phyloP scores from a whole-genome alignment of 2,113 vertebrate species.

The Grammomys surdaster region DNA sequence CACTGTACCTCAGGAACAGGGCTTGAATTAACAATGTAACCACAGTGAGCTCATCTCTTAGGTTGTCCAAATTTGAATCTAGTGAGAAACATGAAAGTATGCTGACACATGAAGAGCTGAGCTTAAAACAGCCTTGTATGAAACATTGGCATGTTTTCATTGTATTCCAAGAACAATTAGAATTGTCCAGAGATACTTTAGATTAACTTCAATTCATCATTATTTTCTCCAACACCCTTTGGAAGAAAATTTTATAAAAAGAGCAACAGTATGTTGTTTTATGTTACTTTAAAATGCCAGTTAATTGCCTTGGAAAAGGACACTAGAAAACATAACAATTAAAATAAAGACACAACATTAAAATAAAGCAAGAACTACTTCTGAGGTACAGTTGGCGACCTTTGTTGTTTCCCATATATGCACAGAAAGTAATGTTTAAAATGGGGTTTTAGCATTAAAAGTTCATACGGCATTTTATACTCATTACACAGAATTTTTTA shows the following conservation, averaged over 20 bases:
- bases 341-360: conserved; percentile 69
- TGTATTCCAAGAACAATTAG: conserved; percentile 60
- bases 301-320: conserved; percentile 48
- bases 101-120: conserved; percentile 48
- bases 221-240: conserved; percentile 49
- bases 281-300: conserved; percentile 65
- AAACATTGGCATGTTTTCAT: conserved; percentile 18
- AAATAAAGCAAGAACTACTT: conserved; percentile 82
- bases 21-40: conserved; percentile 55
- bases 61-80: conserved; percentile 54
- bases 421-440: conserved; percentile 80
- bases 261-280: conserved; percentile 42
- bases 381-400: conserved; percentile 88
- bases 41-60: conserved; percentile 65
- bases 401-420: conserved; percentile 82
- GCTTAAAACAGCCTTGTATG: conserved; percentile 47
- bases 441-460: conserved; percentile 82
- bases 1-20: conserved; percentile 50
- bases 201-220: conserved; percentile 49
- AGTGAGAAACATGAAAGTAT: conserved; percentile 53
- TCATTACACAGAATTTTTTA: conserved; percentile 86
- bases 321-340: conserved; percentile 58
- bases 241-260: conserved; percentile 35
- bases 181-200: conserved; percentile 63
- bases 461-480: conserved; percentile 86